Base-by-base conservation (phyloP, 92 coral and sea anemone genomes). In the Phymanthus crucifer region DNA sequence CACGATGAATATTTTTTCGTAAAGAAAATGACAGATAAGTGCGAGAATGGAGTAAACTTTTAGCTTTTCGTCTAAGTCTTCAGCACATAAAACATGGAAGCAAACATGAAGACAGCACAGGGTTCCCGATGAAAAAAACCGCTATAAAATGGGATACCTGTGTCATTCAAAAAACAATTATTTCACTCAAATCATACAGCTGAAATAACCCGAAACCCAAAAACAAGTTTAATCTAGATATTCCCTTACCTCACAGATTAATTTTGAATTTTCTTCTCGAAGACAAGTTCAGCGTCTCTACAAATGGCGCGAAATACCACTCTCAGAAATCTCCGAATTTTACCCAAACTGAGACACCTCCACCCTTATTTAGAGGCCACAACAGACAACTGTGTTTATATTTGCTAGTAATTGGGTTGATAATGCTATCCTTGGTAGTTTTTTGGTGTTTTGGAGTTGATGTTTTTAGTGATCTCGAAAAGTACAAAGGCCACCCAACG, bases 401-500 rank as follows among this genome's bases (percentile, higher is more conserved):
- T 61, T 61, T 27, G 29, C 68, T 27, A 54, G 17, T 61, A 61
- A 17, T 8, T 61, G 11, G 10, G 34, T 24, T 24, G 13, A 61
- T n/a, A 61, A 61, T 24, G 1, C 29, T 33, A 6, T 61, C 29
- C 29, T 61, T 29, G 1, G 64, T 61, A 61, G 13, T 24, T 61
- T 61, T 61, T 61, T 61, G 68, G 68, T 12, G 33, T 33, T 27
- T 61, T 24, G 7, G 16, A 13, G 68, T 2, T 61, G 68, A 24
- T 61, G 4, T 61, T 61, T 61, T 61, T 12, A 61, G 68, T 61
- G 68, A 61, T 61, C 64, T 14, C 26, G 6, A 27, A 61, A 69
- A 69, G 47, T 23, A 69, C 73, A 69, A 69, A 69, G 73, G 73
- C 32, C 73, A 69, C 73, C 73, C 73, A 69, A 69, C 73, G 18